Conservation (phyloP, 2,888 invertebrate genomes). For the Panzeria rudis region DNA sequence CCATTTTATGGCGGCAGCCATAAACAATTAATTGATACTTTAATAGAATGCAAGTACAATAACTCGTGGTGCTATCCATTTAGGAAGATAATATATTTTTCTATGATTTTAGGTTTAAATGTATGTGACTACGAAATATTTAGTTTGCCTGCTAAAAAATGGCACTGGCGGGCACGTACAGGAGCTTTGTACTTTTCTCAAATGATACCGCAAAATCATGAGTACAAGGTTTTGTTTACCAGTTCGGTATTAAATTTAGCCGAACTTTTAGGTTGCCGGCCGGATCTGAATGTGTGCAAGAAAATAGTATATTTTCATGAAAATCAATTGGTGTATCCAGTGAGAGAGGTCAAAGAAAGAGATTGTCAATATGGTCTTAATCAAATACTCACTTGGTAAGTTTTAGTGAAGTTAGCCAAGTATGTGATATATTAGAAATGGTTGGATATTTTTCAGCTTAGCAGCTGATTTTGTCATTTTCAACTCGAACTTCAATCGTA, state of each 20-base stretch:
- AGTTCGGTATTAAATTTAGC: conserved; percentile 89
- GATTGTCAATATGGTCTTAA: conserved; percentile 91
- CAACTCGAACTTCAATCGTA: conserved; percentile 88
- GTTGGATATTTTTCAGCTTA: conserved; percentile 83
- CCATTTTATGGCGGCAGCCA: conserved; percentile 90
- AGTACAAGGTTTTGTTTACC: conserved; percentile 86
- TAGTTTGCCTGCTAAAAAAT: conserved; percentile 88
- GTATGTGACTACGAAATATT: conserved; percentile 83
- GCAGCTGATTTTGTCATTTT: conserved; percentile 88
- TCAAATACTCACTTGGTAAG: conserved; percentile 88
- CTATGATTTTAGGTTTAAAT: conserved; percentile 78
- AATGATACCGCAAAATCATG: conserved; percentile 85
- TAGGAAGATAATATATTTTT: conserved; percentile 54
- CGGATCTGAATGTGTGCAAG: conserved; percentile 85
- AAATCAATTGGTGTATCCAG: conserved; percentile 90
- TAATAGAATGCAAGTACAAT: conserved; percentile 81
- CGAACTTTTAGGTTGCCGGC: conserved; percentile 88
- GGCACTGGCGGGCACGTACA: conserved; percentile 91
- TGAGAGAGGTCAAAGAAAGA: conserved; percentile 86
- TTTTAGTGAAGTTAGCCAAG: not conserved
- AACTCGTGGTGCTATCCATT: not conserved
- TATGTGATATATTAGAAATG: not conserved
- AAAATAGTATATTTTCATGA: conserved; percentile 92
- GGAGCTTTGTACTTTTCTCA: conserved; percentile 87
- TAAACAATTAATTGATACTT: conserved; percentile 86